A percentile compares a stretch with the other conserved stretches of the same genome.
Evolutionary conservation across 2,888 invertebrate genomes (phyloP).

Genomic region (Nomada fucata): DNA sequence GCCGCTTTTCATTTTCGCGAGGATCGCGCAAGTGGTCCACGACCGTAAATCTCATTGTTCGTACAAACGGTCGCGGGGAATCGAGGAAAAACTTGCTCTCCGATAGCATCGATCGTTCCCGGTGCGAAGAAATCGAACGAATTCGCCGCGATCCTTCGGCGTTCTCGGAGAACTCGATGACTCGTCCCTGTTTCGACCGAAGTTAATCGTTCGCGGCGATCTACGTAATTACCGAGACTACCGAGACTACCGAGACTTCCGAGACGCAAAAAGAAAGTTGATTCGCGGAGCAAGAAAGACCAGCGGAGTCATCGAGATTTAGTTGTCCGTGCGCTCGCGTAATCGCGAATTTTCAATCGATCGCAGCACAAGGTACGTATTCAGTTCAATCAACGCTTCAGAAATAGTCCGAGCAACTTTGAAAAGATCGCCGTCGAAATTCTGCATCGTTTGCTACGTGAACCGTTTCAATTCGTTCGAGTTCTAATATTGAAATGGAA

Average conservation of each 20-base stretch:
- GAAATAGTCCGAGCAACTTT: not conserved
- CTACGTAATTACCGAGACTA: conserved; percentile 42
- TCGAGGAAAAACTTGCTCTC: too few relatives aligned
- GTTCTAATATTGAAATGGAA: not conserved
- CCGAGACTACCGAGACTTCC: conserved; percentile 38
- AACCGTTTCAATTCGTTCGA: too few relatives aligned
- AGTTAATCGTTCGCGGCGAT: conserved; percentile 37
- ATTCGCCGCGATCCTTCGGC: not conserved
- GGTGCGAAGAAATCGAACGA: too few relatives aligned
- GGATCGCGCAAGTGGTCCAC: not conserved
- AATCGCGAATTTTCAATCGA: conserved; percentile 53
- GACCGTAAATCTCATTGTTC: not conserved
- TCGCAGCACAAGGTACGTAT: conserved; percentile 53
- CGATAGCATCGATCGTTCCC: too few relatives aligned
- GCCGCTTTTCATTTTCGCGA: not conserved
- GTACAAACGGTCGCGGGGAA: not conserved
- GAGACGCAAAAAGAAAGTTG: conserved; percentile 12
- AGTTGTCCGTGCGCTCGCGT: conserved; percentile 17
- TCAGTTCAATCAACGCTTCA: conserved; percentile 40
- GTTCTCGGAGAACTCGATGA: not conserved
- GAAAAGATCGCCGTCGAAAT: not conserved
- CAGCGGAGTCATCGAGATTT: conserved; percentile 21
- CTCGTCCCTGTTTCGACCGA: not conserved
- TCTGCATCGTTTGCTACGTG: too few relatives aligned
- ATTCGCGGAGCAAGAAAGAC: conserved; percentile 6